Base-by-base conservation (phyloP, 2,113 vertebrate genomes). In the Mirounga angustirostris region DNA sequence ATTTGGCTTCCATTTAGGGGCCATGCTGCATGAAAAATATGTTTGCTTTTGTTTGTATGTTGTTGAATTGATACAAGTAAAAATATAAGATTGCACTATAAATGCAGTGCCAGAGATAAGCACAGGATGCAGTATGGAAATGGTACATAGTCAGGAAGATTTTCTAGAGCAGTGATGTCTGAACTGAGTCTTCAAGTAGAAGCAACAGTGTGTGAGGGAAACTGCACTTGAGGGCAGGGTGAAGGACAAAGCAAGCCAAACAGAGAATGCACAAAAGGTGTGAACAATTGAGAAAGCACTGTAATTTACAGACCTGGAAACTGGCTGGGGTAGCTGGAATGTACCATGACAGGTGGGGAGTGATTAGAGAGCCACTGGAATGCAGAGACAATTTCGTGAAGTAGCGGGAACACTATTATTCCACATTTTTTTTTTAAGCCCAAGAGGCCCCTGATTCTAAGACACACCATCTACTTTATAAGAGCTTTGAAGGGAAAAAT, bases 21-120 rank as follows among this genome's bases (percentile, higher is more conserved):
- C 92, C 94, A 91, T 84, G 96, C 84, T 97, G 95, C 85, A 82
- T 94, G 94, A 91, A 92, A 98, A 97, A 91, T 95, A 95, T 97
- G 92, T 97, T 98, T 97, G 87, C 94, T 97, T 98, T 96, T 98
- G 97, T 98, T 98, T 98, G 82, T 85, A 59, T 96, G 92, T 97
- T 97, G 69, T 94, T 96, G 93, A 95, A 91, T 84, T 73, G 46
- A 96, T 85, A 69, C 80, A 94, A 97, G 96, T 83, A 74, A 96
- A 98, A 98, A 97, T 97, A 95, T 95, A 97, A 96, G 94, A 96
- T 92, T 78, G 14, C 69, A 94, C 36, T 91, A 11, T 24, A 67
- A 91, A 50, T 46, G 9, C 21, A 46, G 69, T 97, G 96, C 98
- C 97, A 97, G 91, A 95, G 96, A 91, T 84, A 92, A 89, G 69